Base-by-base conservation (phyloP, 2,113 vertebrate species). In the Sapayoa aenigma region DNA sequence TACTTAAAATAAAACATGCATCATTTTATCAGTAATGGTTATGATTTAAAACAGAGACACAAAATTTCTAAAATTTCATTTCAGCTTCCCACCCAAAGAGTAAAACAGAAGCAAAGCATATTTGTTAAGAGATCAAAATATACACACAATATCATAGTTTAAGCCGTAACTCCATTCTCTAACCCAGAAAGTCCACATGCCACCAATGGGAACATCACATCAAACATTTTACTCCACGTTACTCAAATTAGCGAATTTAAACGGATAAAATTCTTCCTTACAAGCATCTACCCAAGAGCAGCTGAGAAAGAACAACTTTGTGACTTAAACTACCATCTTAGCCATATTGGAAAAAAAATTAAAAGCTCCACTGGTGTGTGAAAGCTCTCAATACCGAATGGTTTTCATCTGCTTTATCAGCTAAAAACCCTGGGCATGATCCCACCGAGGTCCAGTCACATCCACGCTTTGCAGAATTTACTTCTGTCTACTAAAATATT, bases 1-100 rank as follows among this genome's bases (percentile, higher is more conserved):
- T 99, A 98, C 99, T 99, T 90, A 8, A 79, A 90, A 94, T 5
- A 94, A 94, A 41, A 85, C 14, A 79, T 1, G 14, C 37, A 92
- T 33, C 21, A 74, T 58, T 30, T 2, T 2, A 62, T 88, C 72
- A 94, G 25, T n/a, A 69, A 82, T 24, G 46, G 28, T 42, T 77
- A 46, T 15, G 3, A 47, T 18, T 60, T 72, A 74, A 49, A 66
- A 25, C 3, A 72, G 11, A 76, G 7, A 74, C 1, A 6, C 14
- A 83, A 39, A 68, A 71, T 22, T 86, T 90, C 47, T 24, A 67
- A 68, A 71, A 63, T 24, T 23, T 84, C 4, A 8, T 71, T 69
- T 60, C 44, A 52, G 20, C 19, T 80, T 56, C 25, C n/a, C 31
- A 33, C 12, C 10, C 35, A 12, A 44, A 14, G 2, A 53, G 39